Percentiles rank a stretch among this genome's conserved stretches.
These are phyloP conservation scores for Myotis findleyi DNA, from an alignment of 2,797 vertebrate species.

Conservation along the genomic window DNA sequence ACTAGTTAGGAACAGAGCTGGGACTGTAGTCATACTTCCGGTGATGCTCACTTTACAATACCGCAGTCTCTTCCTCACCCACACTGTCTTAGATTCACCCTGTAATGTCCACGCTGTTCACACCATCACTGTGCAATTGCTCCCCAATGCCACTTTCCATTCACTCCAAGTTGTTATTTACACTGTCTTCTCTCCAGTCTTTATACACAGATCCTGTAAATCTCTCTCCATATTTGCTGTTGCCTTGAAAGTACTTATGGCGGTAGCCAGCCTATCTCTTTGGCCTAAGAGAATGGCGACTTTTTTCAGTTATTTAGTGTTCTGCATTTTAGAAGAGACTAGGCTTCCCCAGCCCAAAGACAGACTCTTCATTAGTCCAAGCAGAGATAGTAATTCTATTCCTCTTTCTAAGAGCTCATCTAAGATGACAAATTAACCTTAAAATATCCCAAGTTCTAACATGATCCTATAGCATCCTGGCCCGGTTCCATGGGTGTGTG, in stretches of 20 bases:
- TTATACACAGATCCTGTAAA: background rate
- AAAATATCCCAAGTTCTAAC: background rate
- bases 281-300: background rate
- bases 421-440: background rate
- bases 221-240: background rate
- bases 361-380: background rate
- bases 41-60: background rate
- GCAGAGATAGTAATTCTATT: background rate
- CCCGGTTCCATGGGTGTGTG: background rate
- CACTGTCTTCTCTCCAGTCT: background rate
- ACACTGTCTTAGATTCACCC: background rate
- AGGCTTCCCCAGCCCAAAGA: background rate
- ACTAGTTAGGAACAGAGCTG: background rate
- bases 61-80: background rate
- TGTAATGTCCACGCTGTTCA: background rate
- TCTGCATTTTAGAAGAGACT: background rate
- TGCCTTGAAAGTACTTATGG: background rate
- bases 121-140: background rate
- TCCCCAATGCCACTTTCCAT: background rate
- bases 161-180: background rate
- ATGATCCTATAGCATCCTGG: background rate
- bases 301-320: background rate
- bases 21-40: background rate
- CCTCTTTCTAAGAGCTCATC: background rate
- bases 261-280: background rate